Evolutionary conservation across 2,797 vertebrate species (phyloP).

Genomic region (Sandelia bainsii): DNA sequence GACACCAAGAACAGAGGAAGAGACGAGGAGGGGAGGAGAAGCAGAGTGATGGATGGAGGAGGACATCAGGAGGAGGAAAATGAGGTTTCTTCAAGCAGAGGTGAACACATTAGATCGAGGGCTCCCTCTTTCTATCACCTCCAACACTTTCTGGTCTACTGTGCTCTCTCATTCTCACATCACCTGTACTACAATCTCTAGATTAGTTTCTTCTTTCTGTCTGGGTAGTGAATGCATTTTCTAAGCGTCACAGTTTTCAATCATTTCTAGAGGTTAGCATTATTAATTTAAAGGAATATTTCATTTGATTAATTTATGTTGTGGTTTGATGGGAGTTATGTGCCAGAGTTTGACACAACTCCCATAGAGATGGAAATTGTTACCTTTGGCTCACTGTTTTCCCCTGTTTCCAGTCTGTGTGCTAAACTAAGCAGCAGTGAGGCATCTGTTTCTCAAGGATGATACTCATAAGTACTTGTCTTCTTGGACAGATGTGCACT

Average conservation of each 20-base stretch:
- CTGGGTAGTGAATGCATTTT: background rate
- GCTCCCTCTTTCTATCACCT: constrained; percentile 25
- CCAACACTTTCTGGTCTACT: constrained; percentile 25
- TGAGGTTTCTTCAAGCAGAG: constrained; percentile 57
- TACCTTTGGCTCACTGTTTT: no score
- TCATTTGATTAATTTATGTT: no score
- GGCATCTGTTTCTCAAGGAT: no score
- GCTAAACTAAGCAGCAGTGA: no score
- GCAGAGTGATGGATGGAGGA: constrained; percentile 64
- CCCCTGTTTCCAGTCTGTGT: no score
- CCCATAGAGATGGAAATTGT: no score
- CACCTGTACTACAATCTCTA: background rate
- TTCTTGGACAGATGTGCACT: no score
- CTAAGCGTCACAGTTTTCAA: background rate
- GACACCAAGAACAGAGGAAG: constrained; percentile 51
- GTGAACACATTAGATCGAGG: constrained; percentile 26
- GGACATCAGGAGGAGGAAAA: constrained; percentile 55
- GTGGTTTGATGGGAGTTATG: no score
- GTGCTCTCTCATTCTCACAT: constrained; percentile 1
- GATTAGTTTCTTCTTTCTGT: background rate
- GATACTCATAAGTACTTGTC: no score
- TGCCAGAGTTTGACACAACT: no score
- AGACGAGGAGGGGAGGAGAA: constrained; percentile 51
- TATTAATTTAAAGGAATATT: no score
- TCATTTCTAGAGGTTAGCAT: no score